Base-by-base conservation (phyloP, 2,797 vertebrate genomes). In the Danio jaintianensis region DNA sequence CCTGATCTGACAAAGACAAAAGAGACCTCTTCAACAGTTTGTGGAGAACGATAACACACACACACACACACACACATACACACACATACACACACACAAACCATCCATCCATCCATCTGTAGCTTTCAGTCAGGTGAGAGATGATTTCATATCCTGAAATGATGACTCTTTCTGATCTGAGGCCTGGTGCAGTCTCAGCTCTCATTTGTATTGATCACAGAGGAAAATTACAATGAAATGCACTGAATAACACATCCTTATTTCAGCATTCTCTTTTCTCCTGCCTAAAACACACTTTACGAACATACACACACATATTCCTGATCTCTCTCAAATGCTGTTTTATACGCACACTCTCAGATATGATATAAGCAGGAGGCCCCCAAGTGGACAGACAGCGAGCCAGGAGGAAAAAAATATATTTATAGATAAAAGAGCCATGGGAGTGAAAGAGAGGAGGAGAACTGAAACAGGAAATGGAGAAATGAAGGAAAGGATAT, bases 1-100 rank as follows among this genome's bases (percentile, higher is more conserved):
- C 69, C 83, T 74, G 79, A 84, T 82, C 50, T 84, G 83, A 84
- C 83, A 82, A 74, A 84, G 79, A 84, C 79, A 66, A 75, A 81
- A 69, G 72, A 75, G 62, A 29, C 71, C 56, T 22, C 71, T 68
- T 59, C 52, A 68, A 52, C 62, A 59, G 45, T 38, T 69, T 69
- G 58, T 43, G 67, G 11, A 68, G 36, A 18, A 59, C 7, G 55
- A 61, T 67, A 66, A 66, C 70, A 61, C 70, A 66, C 62, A 74
- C 61, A 66, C 5, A 64, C 38, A 66, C 13, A 40, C 56, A 16
- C 38, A 78, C 62, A 68, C 45, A 45, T 67, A 61, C 13, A 38
- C 16, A 20, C 5, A 78, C 20, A 43, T 40, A 42, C 48, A 29
- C 69, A 59, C 55, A 73, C 78, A 71, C 36, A 42, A 43, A 73